A percentile compares a stretch with the other conserved stretches of the same genome.
phyloP scores from a whole-genome alignment of 1,140 invertebrate genomes.

The Habropoda laboriosa region DNA sequence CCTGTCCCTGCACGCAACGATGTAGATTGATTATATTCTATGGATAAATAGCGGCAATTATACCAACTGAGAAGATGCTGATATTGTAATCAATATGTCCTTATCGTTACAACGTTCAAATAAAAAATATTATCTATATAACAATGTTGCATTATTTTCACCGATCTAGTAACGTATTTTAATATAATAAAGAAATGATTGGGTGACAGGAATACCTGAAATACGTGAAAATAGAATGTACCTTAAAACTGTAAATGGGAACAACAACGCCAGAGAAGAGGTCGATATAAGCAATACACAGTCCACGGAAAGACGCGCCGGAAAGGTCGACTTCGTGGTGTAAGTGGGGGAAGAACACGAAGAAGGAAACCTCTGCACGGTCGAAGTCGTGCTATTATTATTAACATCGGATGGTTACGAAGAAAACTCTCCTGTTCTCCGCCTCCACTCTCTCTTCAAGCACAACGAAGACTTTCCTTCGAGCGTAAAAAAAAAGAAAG shows the following conservation, averaged over 20 bases:
- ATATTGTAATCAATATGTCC: not conserved
- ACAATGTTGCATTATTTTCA: too few relatives aligned
- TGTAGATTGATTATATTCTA: not conserved
- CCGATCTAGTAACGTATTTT: not conserved
- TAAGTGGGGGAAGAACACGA: conserved; percentile 33
- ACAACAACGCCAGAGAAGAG: conserved; percentile 6
- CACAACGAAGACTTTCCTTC: not conserved
- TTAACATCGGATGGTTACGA: conserved; percentile 33
- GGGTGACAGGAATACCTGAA: not conserved
- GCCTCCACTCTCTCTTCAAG: not conserved
- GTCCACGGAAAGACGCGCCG: conserved; percentile 16
- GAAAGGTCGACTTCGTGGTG: conserved; percentile 19
- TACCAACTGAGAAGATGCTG: too few relatives aligned
- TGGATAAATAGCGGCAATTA: too few relatives aligned
- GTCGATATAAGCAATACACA: not conserved
- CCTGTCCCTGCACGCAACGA: not conserved
- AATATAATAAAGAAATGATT: not conserved
- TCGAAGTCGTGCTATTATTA: conserved; percentile 42
- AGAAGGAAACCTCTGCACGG: conserved; percentile 37
- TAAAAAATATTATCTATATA: too few relatives aligned
- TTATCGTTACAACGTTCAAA: not conserved
- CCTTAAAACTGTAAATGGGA: conserved; percentile 5
- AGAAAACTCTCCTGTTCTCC: conserved; percentile 5
- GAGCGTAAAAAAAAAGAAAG: not conserved
- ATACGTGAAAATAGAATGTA: not conserved